Conservation (phyloP, 2,888 invertebrate genomes). For the Euphydryas editha region DNA sequence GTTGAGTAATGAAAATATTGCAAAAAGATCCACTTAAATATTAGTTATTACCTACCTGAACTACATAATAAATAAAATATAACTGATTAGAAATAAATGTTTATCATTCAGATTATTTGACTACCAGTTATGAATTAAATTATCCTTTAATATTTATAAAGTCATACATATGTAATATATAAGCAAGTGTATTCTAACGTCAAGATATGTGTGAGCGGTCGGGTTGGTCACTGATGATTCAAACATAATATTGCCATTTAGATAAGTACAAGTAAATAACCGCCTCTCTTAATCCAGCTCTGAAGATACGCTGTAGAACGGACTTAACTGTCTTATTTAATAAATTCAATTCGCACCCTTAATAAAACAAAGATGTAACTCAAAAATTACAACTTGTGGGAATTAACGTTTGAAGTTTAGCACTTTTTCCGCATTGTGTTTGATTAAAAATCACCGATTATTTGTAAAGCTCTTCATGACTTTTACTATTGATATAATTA, state of each 20-base stretch:
- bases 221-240: slow-evolving; percentile 31
- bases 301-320: slow-evolving; percentile 20
- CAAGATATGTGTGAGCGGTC: slow-evolving; percentile 14
- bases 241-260: slow-evolving; percentile 35
- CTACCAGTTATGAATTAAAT: slow-evolving; percentile 8
- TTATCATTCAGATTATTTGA: neutral
- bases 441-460: no score
- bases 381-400: no score
- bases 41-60: neutral
- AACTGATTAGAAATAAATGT: neutral
- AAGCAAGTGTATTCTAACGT: slow-evolving; percentile 27
- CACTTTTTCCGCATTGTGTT: no score
- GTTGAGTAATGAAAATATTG: neutral
- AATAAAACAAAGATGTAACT: no score
- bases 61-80: no score
- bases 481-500: no score
- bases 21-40: neutral
- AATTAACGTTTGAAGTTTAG: no score
- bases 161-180: slow-evolving; percentile 13
- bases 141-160: neutral
- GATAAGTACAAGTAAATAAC: slow-evolving; percentile 34
- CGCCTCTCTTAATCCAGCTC: slow-evolving; percentile 24
- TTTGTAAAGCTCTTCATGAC: no score
- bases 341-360: no score
- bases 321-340: slow-evolving; percentile 2